Conservation (phyloP, 35 echinoderm and acorn worm genomes). For the Nesometra sesokonis region DNA sequence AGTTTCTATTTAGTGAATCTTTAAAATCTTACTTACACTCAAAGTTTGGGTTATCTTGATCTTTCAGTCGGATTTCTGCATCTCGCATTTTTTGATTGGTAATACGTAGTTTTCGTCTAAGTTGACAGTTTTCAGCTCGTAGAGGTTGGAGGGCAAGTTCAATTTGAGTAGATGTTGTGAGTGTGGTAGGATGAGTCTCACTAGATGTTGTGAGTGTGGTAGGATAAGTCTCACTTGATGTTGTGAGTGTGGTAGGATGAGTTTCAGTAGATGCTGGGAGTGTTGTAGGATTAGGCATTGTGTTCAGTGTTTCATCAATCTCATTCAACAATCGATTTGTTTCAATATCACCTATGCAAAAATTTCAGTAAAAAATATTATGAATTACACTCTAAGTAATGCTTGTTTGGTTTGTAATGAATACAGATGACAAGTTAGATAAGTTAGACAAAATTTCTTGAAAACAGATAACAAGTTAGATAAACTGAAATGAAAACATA, state of each 20-base stretch:
- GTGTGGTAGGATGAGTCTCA: no score
- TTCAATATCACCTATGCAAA: slow-evolving; percentile 43
- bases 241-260: slow-evolving; percentile 31
- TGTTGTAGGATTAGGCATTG: slow-evolving; percentile 47
- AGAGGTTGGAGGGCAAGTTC: slow-evolving; percentile 78
- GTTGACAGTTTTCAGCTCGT: slow-evolving; percentile 71
- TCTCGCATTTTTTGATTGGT: slow-evolving; percentile 65
- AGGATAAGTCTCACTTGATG: no score
- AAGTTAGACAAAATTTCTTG: no score
- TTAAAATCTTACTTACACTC: slow-evolving; percentile 13
- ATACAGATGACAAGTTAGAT: no score
- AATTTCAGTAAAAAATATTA: background rate
- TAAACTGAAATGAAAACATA: no score
- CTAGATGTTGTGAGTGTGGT: slow-evolving; percentile 30
- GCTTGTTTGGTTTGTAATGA: no score
- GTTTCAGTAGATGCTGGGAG: slow-evolving; percentile 38
- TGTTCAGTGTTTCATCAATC: slow-evolving; percentile 57
- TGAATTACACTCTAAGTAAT: no score
- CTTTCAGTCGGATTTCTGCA: slow-evolving; percentile 6
- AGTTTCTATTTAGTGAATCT: no score
- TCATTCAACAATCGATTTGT: slow-evolving; percentile 39
- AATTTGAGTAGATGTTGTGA: slow-evolving; percentile 51
- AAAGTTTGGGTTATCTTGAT: slow-evolving; percentile 15
- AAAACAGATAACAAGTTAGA: no score
- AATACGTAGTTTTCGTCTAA: slow-evolving; percentile 66